Conservation (phyloP, 2,888 invertebrate genomes). For the Drosophila subquinaria region DNA sequence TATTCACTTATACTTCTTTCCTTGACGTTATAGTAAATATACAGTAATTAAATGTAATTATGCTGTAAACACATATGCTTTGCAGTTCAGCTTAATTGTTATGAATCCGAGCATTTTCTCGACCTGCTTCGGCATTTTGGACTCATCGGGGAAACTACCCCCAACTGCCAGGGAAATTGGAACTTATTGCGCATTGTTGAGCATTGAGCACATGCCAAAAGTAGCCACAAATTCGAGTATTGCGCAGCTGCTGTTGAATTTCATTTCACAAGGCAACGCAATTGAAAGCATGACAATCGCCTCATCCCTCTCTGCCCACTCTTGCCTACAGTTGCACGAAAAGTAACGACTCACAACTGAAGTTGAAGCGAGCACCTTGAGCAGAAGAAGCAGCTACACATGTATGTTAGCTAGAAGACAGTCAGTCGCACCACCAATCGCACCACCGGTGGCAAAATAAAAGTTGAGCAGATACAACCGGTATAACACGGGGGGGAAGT, state of each 20-base stretch:
- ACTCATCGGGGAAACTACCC: conserved; percentile 14
- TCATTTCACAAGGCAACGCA: conserved; percentile 66
- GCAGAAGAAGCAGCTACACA: conserved; percentile 38
- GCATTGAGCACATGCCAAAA: conserved; percentile 71
- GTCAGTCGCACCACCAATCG: conserved; percentile 11
- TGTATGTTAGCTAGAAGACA: conserved; percentile 38
- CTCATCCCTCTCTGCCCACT: neutral
- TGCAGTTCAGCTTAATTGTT: neutral
- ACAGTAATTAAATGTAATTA: too few relatives aligned
- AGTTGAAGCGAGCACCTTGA: conserved; percentile 66
- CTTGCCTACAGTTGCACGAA: conserved; percentile 9
- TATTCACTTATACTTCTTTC: too few relatives aligned
- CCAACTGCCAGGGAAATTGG: neutral
- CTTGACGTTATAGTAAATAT: too few relatives aligned
- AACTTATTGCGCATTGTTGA: conserved; percentile 59
- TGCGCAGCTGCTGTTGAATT: conserved; percentile 75
- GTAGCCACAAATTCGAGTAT: conserved; percentile 54
- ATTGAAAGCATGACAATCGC: conserved; percentile 51
- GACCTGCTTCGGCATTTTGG: conserved; percentile 30
- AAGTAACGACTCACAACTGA: conserved; percentile 52
- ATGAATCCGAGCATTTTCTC: neutral
- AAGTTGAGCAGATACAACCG: conserved; percentile 40
- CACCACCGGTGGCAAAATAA: conserved; percentile 15
- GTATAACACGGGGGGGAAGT: conserved; percentile 69
- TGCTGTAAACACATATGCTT: too few relatives aligned